Percentiles rank a stretch among this genome's conserved stretches.
Evolutionary conservation across 2,797 vertebrate species (phyloP).

Genomic region (Hafferia zeledoni): DNA sequence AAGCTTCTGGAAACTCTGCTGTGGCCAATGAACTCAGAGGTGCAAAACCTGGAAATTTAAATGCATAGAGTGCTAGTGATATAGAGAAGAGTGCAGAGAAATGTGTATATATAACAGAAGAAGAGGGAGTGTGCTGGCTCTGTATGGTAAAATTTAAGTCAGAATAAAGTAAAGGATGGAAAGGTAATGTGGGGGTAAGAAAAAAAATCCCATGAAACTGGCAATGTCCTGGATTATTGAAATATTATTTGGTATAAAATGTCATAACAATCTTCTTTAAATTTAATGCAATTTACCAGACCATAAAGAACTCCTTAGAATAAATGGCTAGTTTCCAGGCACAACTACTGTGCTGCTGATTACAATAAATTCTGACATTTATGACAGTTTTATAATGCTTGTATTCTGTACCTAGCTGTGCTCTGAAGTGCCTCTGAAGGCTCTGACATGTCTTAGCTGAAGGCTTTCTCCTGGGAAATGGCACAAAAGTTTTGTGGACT

Average conservation of each 20-base stretch:
- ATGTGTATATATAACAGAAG: neutral
- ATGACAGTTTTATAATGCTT: conserved; percentile 80
- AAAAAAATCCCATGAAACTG: conserved; percentile 29
- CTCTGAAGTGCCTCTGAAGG: conserved; percentile 69
- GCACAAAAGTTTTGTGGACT: conserved; percentile 67
- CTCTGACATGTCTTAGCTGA: conserved; percentile 74
- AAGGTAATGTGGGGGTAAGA: neutral
- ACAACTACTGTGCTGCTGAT: conserved; percentile 71
- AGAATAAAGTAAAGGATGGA: neutral
- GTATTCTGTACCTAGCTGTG: conserved; percentile 65
- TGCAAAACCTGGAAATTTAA: neutral
- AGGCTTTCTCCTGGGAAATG: conserved; percentile 71
- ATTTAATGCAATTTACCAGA: conserved; percentile 77
- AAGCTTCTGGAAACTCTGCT: neutral
- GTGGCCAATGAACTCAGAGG: neutral
- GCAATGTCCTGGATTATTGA: conserved; percentile 63
- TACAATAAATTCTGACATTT: conserved; percentile 78
- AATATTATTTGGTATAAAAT: conserved; percentile 71
- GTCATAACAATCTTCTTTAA: conserved; percentile 74
- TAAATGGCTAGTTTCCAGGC: conserved; percentile 77
- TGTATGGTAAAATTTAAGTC: neutral
- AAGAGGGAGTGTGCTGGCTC: fast-evolving
- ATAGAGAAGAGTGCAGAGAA: neutral
- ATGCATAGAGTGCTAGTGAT: neutral
- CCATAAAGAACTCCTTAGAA: conserved; percentile 75